A percentile compares a stretch with the other conserved stretches of the same genome.
Evolutionary conservation across 2,113 vertebrate genomes (phyloP).

Genomic region (Caranx melampygus): DNA sequence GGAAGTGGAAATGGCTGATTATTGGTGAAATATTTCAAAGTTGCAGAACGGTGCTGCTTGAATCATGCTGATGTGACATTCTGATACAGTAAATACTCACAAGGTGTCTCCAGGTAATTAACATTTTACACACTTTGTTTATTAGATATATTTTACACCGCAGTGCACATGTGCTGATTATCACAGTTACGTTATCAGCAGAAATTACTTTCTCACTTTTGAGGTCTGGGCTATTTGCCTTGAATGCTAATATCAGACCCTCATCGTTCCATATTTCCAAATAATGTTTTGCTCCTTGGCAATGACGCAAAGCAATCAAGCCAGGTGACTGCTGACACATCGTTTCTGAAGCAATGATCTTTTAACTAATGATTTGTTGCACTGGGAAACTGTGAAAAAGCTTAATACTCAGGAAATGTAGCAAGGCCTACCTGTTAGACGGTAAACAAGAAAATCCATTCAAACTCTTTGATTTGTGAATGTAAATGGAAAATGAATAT

Average conservation of each 20-base stretch:
- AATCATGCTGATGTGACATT: constrained; percentile 42
- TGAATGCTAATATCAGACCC: not conserved
- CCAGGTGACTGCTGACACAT: not conserved
- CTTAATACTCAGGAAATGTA: not conserved
- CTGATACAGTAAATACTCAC: constrained; percentile 12
- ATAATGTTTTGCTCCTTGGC: not conserved
- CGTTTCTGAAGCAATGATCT: constrained; percentile 1
- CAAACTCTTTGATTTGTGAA: not conserved
- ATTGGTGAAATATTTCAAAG: constrained; percentile 17
- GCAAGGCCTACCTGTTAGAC: too few species aligned
- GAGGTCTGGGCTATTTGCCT: not conserved
- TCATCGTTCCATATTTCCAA: not conserved
- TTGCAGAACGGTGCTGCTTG: constrained; percentile 14
- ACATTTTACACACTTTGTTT: constrained; percentile 8
- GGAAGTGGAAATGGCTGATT: constrained; percentile 5
- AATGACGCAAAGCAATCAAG: not conserved
- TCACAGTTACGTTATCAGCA: not conserved
- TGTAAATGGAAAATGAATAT: too few species aligned
- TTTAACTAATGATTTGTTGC: constrained; percentile 7
- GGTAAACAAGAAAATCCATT: not conserved
- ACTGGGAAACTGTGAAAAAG: not conserved
- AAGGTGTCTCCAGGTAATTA: constrained; percentile 2
- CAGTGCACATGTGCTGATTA: not conserved
- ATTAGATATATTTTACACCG: not conserved
- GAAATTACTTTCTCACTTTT: constrained; percentile 10